Percentiles rank a stretch among this genome's conserved stretches.
These are phyloP conservation scores for Acleris literana DNA, from an alignment of 2,888 invertebrate species.

Conservation along the genomic window DNA sequence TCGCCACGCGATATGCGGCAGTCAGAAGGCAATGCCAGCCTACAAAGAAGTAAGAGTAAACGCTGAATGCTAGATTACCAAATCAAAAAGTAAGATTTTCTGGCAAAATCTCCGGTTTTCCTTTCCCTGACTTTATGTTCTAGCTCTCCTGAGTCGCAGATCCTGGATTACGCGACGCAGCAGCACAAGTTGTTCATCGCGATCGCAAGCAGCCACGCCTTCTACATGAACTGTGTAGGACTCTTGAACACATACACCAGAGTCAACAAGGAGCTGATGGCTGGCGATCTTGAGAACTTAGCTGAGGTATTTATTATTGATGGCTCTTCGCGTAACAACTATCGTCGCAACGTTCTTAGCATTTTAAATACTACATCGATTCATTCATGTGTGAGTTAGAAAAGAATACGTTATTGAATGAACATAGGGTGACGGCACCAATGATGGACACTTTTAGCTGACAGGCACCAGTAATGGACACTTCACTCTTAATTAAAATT, in stretches of 20 bases:
- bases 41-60: conserved; percentile 86
- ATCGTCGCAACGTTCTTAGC: neutral
- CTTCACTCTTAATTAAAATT: no score
- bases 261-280: conserved; percentile 88
- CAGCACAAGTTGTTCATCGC: conserved; percentile 95
- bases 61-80: neutral
- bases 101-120: no score
- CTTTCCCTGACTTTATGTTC: conserved; percentile 15
- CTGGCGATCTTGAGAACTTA: conserved; percentile 89
- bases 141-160: conserved; percentile 93
- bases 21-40: conserved; percentile 94
- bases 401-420: no score
- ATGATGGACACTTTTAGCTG: no score
- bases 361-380: neutral
- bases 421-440: no score
- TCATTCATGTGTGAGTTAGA: no score
- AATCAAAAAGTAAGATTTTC: no score
- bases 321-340: conserved; percentile 24
- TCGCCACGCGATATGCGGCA: conserved; percentile 95
- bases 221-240: conserved; percentile 87
- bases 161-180: conserved; percentile 96
- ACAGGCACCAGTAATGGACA: no score
- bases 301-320: conserved; percentile 88
- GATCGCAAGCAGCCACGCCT: conserved; percentile 91
- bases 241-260: conserved; percentile 91